Evolutionary conservation across 35 echinoderm and acorn worm species (phyloP).

Genomic region (Eucidaris tribuloides): DNA sequence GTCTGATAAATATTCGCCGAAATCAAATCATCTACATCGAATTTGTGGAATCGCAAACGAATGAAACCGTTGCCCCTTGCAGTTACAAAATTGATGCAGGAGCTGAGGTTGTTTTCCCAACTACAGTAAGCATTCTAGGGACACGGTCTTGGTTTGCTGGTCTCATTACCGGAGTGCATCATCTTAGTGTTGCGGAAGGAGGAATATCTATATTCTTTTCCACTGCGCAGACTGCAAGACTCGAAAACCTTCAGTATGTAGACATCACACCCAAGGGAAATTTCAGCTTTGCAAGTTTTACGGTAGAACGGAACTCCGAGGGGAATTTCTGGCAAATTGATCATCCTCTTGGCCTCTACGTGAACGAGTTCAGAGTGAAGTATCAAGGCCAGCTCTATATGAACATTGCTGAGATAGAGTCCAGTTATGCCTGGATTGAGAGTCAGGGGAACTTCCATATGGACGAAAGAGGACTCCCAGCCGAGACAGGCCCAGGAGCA

Average conservation of each 20-base stretch:
- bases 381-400: slow-evolving; percentile 73
- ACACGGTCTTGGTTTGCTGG: slow-evolving; percentile 60
- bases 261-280: slow-evolving; percentile 60
- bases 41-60: slow-evolving; percentile 79
- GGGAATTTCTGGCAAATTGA: slow-evolving; percentile 69
- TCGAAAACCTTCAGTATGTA: slow-evolving; percentile 78
- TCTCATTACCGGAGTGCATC: slow-evolving; percentile 78
- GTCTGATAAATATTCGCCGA: slow-evolving; percentile 56
- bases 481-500: slow-evolving; percentile 55
- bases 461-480: slow-evolving; percentile 58
- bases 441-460: slow-evolving; percentile 84
- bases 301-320: slow-evolving; percentile 69
- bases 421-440: slow-evolving; percentile 77
- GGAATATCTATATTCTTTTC: slow-evolving; percentile 65
- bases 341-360: slow-evolving; percentile 60
- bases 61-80: slow-evolving; percentile 79
- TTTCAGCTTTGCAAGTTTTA: slow-evolving; percentile 86
- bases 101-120: slow-evolving; percentile 78
- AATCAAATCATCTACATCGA: slow-evolving; percentile 76
- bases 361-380: slow-evolving; percentile 68
- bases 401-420: slow-evolving; percentile 80
- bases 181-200: slow-evolving; percentile 60
- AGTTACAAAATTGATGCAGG: slow-evolving; percentile 80
- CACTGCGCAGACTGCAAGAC: slow-evolving; percentile 73
- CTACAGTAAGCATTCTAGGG: slow-evolving; percentile 61